Base-by-base conservation (phyloP, 2,113 vertebrate species). In the Dissostichus mawsoni region DNA sequence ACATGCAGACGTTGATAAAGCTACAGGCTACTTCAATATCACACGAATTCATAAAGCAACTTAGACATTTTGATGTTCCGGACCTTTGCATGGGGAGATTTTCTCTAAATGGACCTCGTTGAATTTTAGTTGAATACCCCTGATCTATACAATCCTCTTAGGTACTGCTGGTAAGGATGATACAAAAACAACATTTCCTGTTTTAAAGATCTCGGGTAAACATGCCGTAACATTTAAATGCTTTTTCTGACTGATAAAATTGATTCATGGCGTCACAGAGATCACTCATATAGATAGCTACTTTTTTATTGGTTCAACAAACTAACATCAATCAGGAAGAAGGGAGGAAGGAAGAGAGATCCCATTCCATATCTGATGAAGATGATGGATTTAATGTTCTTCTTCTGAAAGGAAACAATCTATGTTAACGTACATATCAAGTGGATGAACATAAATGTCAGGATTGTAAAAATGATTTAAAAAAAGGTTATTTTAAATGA, bases 131-230 rank as follows among this genome's bases (percentile, higher is more conserved):
- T n/a, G n/a, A n/a, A n/a, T n/a, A n/a, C n/a, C n/a, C n/a, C n/a
- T n/a, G n/a, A 51, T 87, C 50, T 50, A 52, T 62, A 52, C 56
- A 79, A 50, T 74, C 75, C 56, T 41, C 53, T 18, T 17, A 65
- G 44, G 5, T 45, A 3, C 11, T 9, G 10, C 63, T 50, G 29
- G 33, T 55, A 8, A 14, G 41, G 10, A 7, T 64, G 9, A 74
- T 59, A 18, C 11, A 76, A 82, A 73, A 58, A 67, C 17, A 3
- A 77, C 25, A 53, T 59, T 50, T 72, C 29, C 52, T 69, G 11
- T 57, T 25, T 58, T 9, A 23, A 56, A 52, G 9, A 8, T 68
- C 23, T 45, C 18, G 53, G 11, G 17, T 63, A 45, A 65, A 23
- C 33, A n/a, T n/a, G 47, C 12, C 53, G 23, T 18, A 57, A 57